A percentile compares a stretch with the other conserved stretches of the same genome.
phyloP scores from a whole-genome alignment of 2,797 vertebrate species.

The Chloroceryle inda region DNA sequence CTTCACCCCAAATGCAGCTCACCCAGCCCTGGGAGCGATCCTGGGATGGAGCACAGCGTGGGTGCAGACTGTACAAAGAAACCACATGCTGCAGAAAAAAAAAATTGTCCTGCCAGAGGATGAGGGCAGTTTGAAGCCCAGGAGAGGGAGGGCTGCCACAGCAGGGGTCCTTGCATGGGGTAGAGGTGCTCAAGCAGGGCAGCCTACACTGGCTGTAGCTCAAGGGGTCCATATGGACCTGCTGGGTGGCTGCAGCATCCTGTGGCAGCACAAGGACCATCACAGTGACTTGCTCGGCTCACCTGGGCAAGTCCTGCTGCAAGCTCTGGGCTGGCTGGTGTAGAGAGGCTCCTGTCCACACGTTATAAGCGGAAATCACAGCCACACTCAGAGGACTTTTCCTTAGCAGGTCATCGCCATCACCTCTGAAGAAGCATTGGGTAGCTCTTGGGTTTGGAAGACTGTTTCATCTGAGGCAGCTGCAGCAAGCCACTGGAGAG shows the following conservation, averaged over 20 bases:
- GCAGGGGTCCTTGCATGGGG: background rate
- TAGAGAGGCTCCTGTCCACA: background rate
- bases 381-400: background rate
- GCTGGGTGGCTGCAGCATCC: background rate
- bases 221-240: rapidly evolving
- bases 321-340: background rate
- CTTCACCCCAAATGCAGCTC: background rate
- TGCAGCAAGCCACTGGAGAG: background rate
- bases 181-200: background rate
- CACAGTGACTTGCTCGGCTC: background rate
- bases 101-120: background rate
- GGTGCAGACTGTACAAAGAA: background rate
- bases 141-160: background rate
- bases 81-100: rapidly evolving
- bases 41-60: background rate
- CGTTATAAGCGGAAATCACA: background rate
- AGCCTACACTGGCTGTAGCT: background rate
- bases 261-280: background rate
- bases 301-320: background rate
- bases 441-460: background rate
- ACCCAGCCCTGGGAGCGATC: background rate
- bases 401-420: background rate
- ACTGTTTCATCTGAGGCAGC: background rate
- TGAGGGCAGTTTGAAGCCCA: background rate
- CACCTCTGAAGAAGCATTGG: background rate